A percentile compares a stretch with the other conserved stretches of the same genome.
Evolutionary conservation across 2,888 invertebrate genomes (phyloP).

Genomic region (Micoletzkya japonica): DNA sequence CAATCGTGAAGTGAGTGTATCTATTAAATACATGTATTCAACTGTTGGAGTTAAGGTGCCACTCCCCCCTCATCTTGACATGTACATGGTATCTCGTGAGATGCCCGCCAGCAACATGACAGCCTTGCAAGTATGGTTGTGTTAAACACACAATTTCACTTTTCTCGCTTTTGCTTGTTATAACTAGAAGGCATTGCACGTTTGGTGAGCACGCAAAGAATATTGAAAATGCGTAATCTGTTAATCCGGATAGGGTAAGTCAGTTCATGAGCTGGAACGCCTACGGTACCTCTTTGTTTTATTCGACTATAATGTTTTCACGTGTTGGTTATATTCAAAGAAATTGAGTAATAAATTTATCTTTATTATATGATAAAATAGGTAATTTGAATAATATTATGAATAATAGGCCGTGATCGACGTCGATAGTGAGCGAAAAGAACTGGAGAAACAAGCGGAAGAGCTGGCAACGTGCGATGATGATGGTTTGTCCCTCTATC

Average conservation of each 20-base stretch:
- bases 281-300: too few relatives aligned
- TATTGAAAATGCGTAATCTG: too few relatives aligned
- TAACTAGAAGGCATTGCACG: too few relatives aligned
- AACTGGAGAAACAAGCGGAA: constrained; percentile 89
- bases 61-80: constrained; percentile 93
- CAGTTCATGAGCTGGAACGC: too few relatives aligned
- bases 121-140: constrained; percentile 71
- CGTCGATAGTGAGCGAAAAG: constrained; percentile 89
- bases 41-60: constrained; percentile 72
- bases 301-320: too few relatives aligned
- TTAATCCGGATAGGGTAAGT: too few relatives aligned
- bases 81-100: constrained; percentile 85
- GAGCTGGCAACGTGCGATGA: constrained; percentile 81
- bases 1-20: constrained; percentile 72
- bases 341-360: too few relatives aligned
- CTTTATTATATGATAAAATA: background rate
- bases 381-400: background rate
- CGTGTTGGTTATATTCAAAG: too few relatives aligned
- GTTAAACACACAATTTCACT: too few relatives aligned
- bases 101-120: constrained; percentile 97
- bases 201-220: too few relatives aligned
- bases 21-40: background rate
- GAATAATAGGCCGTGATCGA: constrained; percentile 86
- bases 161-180: too few relatives aligned
- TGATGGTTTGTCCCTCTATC: constrained; percentile 72